Conservation (phyloP, 2,888 invertebrate genomes). For the Drosophila anomelani region DNA sequence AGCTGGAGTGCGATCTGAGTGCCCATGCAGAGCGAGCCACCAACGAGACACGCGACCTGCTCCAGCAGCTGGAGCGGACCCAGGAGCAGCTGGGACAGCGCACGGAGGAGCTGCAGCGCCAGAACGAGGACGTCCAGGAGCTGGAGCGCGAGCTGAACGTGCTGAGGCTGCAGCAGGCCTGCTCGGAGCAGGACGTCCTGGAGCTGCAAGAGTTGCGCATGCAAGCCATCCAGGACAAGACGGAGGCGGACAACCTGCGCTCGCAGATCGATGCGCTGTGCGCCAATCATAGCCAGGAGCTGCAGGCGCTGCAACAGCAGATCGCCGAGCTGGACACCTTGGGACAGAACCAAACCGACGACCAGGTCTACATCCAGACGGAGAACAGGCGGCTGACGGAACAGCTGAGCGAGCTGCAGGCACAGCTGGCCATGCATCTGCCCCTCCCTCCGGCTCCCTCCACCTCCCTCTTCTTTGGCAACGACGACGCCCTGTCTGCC, state of each 20-base stretch:
- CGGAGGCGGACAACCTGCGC: slow-evolving; percentile 83
- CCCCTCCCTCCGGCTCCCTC: slow-evolving; percentile 69
- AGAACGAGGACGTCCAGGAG: slow-evolving; percentile 83
- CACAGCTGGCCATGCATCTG: slow-evolving; percentile 66
- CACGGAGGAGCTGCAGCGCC: slow-evolving; percentile 87
- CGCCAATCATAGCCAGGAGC: slow-evolving; percentile 83
- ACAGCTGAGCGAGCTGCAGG: slow-evolving; percentile 85
- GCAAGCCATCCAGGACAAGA: slow-evolving; percentile 85
- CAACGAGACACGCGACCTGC: slow-evolving; percentile 83
- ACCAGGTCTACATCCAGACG: slow-evolving; percentile 85
- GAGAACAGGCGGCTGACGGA: slow-evolving; percentile 87
- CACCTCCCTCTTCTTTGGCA: slow-evolving; percentile 79
- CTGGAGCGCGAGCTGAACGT: slow-evolving; percentile 82
- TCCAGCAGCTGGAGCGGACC: slow-evolving; percentile 87
- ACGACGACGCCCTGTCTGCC: slow-evolving; percentile 57
- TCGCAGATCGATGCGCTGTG: slow-evolving; percentile 82
- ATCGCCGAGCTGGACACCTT: slow-evolving; percentile 83
- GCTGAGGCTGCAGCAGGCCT: slow-evolving; percentile 83
- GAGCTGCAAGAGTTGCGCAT: slow-evolving; percentile 83
- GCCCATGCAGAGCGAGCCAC: slow-evolving; percentile 82
- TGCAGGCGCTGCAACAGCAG: slow-evolving; percentile 81
- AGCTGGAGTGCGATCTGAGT: slow-evolving; percentile 85
- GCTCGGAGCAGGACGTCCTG: slow-evolving; percentile 82
- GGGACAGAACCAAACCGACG: slow-evolving; percentile 85
- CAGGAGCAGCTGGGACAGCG: slow-evolving; percentile 86